Percentiles rank a stretch among this genome's conserved stretches.
Evolutionary conservation across 2,888 invertebrate genomes (phyloP).

Genomic region (Seira musarum): DNA sequence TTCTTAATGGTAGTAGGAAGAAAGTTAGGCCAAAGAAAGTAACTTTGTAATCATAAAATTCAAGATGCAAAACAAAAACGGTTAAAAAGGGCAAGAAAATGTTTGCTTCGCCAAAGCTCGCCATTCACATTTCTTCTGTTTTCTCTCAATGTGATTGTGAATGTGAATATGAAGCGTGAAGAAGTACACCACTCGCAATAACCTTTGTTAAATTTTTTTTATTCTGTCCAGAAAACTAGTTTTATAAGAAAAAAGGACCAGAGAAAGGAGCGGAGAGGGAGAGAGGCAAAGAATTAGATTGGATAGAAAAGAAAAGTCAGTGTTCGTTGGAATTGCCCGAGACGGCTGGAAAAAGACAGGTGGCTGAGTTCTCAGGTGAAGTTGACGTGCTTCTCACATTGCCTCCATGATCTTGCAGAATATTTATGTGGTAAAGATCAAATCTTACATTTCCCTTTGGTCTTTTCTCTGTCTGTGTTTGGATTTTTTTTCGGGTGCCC

Average conservation of each 20-base stretch:
- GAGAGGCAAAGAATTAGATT: conserved; percentile 13
- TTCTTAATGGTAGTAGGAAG: conserved; percentile 39
- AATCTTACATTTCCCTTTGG: conserved; percentile 59
- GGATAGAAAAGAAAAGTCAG: conserved; percentile 44
- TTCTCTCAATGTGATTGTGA: conserved; percentile 27
- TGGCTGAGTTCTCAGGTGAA: conserved; percentile 68
- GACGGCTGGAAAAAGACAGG: conserved; percentile 58
- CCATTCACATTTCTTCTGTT: conserved; percentile 13
- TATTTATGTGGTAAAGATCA: conserved; percentile 63
- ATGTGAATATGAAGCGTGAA: conserved; percentile 9
- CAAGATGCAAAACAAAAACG: conserved; percentile 8
- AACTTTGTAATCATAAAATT: conserved; percentile 3
- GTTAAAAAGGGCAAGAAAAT: conserved; percentile 1
- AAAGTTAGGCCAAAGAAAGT: conserved; percentile 51
- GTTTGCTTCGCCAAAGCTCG: not conserved
- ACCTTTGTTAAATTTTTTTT: conserved; percentile 21
- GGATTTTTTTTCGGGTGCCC: conserved; percentile 7
- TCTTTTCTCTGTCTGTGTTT: conserved; percentile 23
- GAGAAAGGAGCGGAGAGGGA: not conserved
- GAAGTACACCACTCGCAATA: not conserved
- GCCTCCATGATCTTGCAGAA: conserved; percentile 55
- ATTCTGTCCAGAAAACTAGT: conserved; percentile 22
- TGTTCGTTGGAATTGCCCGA: conserved; percentile 45
- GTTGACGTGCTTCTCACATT: conserved; percentile 61
- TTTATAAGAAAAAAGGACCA: not conserved